Evolutionary conservation across 2,113 vertebrate species (phyloP).

Genomic region (Gallinago undulata): DNA sequence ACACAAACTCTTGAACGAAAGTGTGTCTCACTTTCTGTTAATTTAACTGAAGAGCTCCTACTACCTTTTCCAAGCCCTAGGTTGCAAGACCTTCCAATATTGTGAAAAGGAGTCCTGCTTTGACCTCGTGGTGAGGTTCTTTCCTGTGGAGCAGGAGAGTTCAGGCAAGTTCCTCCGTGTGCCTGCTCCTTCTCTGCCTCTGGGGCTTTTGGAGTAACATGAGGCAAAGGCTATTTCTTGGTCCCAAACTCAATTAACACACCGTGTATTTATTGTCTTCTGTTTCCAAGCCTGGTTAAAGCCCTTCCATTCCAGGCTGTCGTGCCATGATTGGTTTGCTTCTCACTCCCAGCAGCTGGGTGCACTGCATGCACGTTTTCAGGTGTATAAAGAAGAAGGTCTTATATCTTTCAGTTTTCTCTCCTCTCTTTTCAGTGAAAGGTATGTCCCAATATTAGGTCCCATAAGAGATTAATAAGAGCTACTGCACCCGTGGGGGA

Average conservation of each 20-base stretch:
- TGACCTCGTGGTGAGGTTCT: neutral
- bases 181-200: neutral
- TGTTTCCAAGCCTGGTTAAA: neutral
- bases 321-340: neutral
- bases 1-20: neutral
- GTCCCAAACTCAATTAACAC: neutral
- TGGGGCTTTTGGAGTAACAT: neutral
- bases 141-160: neutral
- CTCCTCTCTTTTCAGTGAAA: neutral
- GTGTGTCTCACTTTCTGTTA: neutral
- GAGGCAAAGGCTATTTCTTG: neutral
- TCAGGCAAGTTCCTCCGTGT: neutral
- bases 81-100: fast-evolving
- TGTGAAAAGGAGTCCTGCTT: neutral
- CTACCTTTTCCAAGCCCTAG: neutral
- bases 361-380: neutral
- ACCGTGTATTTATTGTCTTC: neutral
- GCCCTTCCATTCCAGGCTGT: neutral
- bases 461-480: neutral
- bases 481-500: neutral
- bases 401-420: neutral
- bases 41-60: neutral
- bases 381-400: neutral
- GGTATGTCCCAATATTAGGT: neutral
- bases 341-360: neutral